Percentiles rank a stretch among this genome's conserved stretches.
Conservation (phyloP, 2,797 vertebrate genomes). For the Pipistrellus pipistrellus region DNA sequence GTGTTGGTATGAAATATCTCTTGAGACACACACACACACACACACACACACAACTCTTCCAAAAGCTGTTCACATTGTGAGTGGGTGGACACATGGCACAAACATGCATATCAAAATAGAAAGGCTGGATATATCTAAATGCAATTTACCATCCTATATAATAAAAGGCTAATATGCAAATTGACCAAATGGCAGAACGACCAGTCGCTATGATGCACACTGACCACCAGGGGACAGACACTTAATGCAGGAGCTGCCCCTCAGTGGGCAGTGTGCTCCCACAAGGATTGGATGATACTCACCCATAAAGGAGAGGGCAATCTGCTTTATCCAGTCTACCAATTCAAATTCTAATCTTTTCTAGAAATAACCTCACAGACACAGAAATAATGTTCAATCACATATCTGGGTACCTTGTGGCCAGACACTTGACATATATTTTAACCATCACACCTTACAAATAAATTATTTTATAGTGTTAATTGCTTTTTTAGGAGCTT, state of each 20-base stretch:
- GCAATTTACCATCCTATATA: neutral
- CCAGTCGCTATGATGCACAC: no score
- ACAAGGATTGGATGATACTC: neutral
- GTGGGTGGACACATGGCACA: neutral
- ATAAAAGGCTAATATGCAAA: no score
- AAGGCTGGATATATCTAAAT: neutral
- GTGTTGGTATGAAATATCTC: constrained; percentile 16
- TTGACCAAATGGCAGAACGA: no score
- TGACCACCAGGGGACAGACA: no score
- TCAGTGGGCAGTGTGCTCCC: no score
- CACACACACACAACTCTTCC: neutral
- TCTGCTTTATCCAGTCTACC: neutral
- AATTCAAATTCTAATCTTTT: constrained; percentile 26
- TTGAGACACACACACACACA: neutral
- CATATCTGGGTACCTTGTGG: neutral
- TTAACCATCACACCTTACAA: neutral
- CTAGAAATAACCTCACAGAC: neutral
- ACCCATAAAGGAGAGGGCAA: neutral
- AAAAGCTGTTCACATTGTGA: constrained; percentile 32
- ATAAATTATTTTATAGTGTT: neutral
- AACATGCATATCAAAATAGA: neutral
- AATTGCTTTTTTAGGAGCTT: neutral
- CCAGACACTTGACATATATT: neutral
- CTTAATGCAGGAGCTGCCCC: no score
- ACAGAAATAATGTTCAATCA: neutral